Percentiles rank a stretch among this genome's conserved stretches.
Conservation (phyloP, 2,113 vertebrate species). For the Petromus typicus region DNA sequence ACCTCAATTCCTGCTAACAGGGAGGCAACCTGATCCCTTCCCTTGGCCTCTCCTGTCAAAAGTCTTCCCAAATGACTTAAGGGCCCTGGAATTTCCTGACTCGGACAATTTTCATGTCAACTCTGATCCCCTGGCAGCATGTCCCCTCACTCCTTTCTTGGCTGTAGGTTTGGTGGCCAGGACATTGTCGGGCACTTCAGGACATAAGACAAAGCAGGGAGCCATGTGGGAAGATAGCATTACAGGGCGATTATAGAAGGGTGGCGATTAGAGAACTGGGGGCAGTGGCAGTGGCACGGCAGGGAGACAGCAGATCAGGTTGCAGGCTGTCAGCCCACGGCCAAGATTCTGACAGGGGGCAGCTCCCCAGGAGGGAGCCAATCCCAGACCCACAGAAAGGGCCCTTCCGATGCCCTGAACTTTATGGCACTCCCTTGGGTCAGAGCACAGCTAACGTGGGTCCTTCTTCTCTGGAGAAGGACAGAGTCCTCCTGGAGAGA, state of each 20-base stretch:
- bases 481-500: background rate
- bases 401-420: constrained; percentile 5
- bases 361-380: background rate
- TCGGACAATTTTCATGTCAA: constrained; percentile 65
- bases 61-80: constrained; percentile 72
- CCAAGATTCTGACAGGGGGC: background rate
- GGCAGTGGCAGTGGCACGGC: background rate
- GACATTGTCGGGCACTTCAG: constrained; percentile 71
- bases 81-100: constrained; percentile 79
- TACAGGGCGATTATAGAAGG: constrained; percentile 46
- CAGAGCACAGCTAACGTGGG: constrained; percentile 22
- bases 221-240: constrained; percentile 46
- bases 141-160: constrained; percentile 69
- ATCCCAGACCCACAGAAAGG: background rate
- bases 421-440: background rate
- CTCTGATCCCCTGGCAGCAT: constrained; percentile 71
- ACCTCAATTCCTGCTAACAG: constrained; percentile 26
- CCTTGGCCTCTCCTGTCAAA: constrained; percentile 71
- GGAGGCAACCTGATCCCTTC: constrained; percentile 70
- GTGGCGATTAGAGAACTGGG: background rate
- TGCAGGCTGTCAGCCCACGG: background rate
- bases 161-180: constrained; percentile 54
- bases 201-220: constrained; percentile 74
- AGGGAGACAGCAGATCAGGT: constrained; percentile 41
- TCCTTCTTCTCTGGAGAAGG: background rate